Evolutionary conservation across 92 coral and sea anemone species (phyloP).

Genomic region (Actinernus sp.): DNA sequence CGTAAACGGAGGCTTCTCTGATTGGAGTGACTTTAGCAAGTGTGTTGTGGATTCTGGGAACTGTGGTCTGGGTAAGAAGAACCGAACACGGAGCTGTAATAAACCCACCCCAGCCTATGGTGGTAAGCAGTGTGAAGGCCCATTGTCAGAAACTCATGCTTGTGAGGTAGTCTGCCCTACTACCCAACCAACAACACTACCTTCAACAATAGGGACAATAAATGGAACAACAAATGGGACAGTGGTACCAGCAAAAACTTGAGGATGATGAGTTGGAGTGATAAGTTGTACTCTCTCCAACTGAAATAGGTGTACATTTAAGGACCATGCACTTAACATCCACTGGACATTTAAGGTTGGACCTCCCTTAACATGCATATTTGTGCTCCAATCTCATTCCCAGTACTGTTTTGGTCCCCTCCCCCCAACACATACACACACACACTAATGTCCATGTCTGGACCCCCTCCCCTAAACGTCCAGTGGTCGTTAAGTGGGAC

Average conservation of each 20-base stretch:
- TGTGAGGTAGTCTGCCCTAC: conserved; percentile 16
- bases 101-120: conserved; percentile 60
- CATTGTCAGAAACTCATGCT: conserved; percentile 30
- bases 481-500: too few species aligned
- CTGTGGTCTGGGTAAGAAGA: conserved; percentile 56
- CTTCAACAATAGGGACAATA: background rate
- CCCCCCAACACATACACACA: too few species aligned
- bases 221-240: background rate
- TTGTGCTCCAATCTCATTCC: too few species aligned
- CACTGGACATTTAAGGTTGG: too few species aligned
- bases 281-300: too few species aligned
- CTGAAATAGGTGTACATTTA: too few species aligned
- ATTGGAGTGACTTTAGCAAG: conserved; percentile 45
- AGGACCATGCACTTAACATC: too few species aligned
- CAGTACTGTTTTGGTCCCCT: too few species aligned
- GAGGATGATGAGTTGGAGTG: too few species aligned
- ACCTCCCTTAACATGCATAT: too few species aligned
- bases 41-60: conserved; percentile 22
- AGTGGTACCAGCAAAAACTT: background rate
- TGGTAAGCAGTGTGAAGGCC: conserved; percentile 65
- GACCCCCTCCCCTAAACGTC: too few species aligned
- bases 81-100: conserved; percentile 46
- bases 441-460: too few species aligned
- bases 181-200: conserved; percentile 6
- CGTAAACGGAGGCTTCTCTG: conserved; percentile 59